Evolutionary conservation across 2,888 invertebrate species (phyloP).

Genomic region (Perdita meconis): DNA sequence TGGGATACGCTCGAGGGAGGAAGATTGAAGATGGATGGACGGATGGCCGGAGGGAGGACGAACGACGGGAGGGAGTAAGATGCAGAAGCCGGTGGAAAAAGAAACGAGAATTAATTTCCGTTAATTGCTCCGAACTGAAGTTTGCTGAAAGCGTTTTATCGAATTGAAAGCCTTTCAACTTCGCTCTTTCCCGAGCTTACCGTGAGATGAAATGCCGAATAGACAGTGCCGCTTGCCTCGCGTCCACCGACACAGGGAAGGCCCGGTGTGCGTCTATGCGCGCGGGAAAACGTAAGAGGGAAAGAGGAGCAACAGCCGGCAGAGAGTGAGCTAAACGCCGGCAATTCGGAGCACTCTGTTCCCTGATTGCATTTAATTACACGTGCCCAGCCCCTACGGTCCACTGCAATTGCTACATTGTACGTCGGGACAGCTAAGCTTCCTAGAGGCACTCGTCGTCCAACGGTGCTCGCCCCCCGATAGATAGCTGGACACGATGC

Average conservation of each 20-base stretch:
- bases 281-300: constrained; percentile 56
- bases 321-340: constrained; percentile 77
- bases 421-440: constrained; percentile 71
- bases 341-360: constrained; percentile 81
- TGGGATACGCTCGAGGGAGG: background rate
- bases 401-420: constrained; percentile 80
- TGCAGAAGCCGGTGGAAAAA: constrained; percentile 60
- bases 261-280: constrained; percentile 22
- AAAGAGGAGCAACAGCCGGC: constrained; percentile 55
- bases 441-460: constrained; percentile 63
- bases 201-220: constrained; percentile 66
- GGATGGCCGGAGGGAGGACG: no score
- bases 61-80: constrained; percentile 28
- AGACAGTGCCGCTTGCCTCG: constrained; percentile 47
- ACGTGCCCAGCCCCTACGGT: constrained; percentile 76
- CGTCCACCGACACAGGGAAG: constrained; percentile 41
- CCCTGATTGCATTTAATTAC: constrained; percentile 84
- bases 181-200: constrained; percentile 63
- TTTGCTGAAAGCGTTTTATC: constrained; percentile 75
- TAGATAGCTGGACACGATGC: constrained; percentile 60
- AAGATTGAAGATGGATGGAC: background rate
- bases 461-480: constrained; percentile 53
- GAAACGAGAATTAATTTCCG: constrained; percentile 78
- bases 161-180: constrained; percentile 75
- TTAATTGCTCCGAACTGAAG: constrained; percentile 77